Evolutionary conservation across 2,113 vertebrate genomes (phyloP), one percentile per base, ranked within the genome.

Genomic region (Tetraodon nigroviridis): DNA sequence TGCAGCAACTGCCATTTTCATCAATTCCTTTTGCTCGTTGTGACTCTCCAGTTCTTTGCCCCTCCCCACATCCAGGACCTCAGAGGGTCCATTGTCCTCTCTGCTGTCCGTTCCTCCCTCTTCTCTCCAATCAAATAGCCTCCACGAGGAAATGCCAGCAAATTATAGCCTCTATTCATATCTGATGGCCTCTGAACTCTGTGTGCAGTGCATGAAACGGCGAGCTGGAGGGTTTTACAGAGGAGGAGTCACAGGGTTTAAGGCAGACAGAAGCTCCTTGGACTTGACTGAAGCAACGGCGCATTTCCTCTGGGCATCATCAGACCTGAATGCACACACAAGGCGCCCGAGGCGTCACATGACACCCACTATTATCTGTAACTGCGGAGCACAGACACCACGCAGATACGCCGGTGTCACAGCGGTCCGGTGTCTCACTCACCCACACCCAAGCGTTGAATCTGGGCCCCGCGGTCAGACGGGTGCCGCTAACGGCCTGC

Each of bases 91-190:
- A 81, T 85, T 87, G 83, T 87, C 78, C 75, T 73, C 62, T 51
- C 19, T 24, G 18, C 20, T 63, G 71, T 78, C 65, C 61, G n/a
- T 48, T 66, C 71, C 78, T 45, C 76, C 76, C 55, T 14, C 47
- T 71, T 65, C 46, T 72, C 58, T 79, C 79, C 71, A 81, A 85
- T 85, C 79, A 77, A 85, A 84, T 85, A 56, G 81, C 52, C 70
- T 78, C 54, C 67, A 49, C 69, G 77, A 88, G 84, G 86, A 89
- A 89, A 89, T 88, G 78, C 87, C 84, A 79, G 80, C 67, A 71
- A 83, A 89, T 89, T 84, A 81, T 58, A 80, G 75, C 80, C 27
- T 76, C 75, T 66, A 71, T 86, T 84, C 80, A 84, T 82, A 86
- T 89, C 84, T 81, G 79, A 84, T 82, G 81, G 56, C 77, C 80